phyloP scores from a whole-genome alignment of 2,113 vertebrate species.

The Azemiops feae region DNA sequence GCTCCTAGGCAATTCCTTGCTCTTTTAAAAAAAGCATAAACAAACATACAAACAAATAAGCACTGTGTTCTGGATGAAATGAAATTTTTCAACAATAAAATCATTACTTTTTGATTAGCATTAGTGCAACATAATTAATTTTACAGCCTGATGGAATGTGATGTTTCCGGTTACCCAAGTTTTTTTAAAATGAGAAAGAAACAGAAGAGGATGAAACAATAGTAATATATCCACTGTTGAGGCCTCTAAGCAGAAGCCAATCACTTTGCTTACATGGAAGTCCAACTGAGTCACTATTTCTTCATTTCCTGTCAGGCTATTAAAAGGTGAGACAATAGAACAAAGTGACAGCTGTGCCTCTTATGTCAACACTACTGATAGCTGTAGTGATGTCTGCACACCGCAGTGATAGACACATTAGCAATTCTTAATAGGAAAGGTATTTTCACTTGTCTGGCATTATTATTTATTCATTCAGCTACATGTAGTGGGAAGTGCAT shows the following conservation, averaged over 20 bases:
- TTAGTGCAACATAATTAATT: constrained; percentile 35
- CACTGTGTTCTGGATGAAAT: constrained; percentile 7
- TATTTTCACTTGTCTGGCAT: constrained; percentile 25
- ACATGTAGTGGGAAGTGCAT: constrained; percentile 3
- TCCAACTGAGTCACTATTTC: constrained; percentile 49
- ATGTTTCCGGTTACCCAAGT: constrained; percentile 52
- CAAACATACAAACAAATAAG: background rate
- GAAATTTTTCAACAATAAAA: constrained; percentile 21
- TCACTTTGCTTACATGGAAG: constrained; percentile 31
- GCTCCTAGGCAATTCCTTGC: background rate
- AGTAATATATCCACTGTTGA: constrained; percentile 37
- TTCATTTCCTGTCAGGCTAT: constrained; percentile 47
- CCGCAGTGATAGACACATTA: background rate
- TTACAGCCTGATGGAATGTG: constrained; percentile 16
- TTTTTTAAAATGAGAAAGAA: background rate
- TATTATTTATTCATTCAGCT: constrained; percentile 12
- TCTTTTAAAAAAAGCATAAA: background rate
- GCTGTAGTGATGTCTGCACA: constrained; percentile 3
- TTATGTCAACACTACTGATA: background rate
- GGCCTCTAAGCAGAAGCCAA: constrained; percentile 41
- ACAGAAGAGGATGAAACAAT: background rate
- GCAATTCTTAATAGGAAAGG: background rate
- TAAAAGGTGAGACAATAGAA: constrained; percentile 48
- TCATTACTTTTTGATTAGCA: background rate
- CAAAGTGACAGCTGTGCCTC: constrained; percentile 36